phyloP scores from a whole-genome alignment of 2,797 vertebrate species.

The Fistularia commersonii region DNA sequence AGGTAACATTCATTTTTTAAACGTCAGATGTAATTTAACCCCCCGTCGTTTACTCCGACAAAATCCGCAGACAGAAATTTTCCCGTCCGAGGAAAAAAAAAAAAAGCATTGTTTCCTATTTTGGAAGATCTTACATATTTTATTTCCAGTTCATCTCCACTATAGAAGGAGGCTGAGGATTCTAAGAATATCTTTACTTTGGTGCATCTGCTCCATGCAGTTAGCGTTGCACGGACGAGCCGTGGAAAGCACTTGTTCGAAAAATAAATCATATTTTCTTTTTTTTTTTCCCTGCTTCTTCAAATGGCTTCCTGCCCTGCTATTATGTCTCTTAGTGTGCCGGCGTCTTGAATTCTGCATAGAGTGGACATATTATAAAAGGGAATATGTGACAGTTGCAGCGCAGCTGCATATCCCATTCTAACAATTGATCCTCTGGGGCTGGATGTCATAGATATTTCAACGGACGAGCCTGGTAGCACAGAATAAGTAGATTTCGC shows the following conservation, averaged over 20 bases:
- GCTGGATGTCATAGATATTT: constrained; percentile 15
- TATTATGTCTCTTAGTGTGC: background rate
- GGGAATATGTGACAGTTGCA: constrained; percentile 8
- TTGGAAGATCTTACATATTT: constrained; percentile 63
- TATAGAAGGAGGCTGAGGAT: constrained; percentile 42
- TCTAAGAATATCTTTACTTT: constrained; percentile 69
- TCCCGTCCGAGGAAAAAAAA: constrained; percentile 30
- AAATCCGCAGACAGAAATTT: constrained; percentile 27
- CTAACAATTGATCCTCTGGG: constrained; percentile 22
- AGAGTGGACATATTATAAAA: constrained; percentile 14
- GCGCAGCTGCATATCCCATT: constrained; percentile 7
- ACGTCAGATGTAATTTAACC: constrained; percentile 44
- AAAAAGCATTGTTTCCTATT: constrained; percentile 55
- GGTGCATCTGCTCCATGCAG: constrained; percentile 36
- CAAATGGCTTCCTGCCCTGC: constrained; percentile 27
- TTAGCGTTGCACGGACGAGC: constrained; percentile 34
- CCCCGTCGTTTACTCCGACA: constrained; percentile 50
- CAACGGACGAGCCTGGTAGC: constrained; percentile 12
- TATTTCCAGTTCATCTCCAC: constrained; percentile 53
- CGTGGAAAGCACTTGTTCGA: constrained; percentile 20
- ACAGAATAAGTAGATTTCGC: constrained; percentile 16
- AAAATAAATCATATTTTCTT: constrained; percentile 8
- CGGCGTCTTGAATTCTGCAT: constrained; percentile 10
- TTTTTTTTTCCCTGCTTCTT: constrained; percentile 20
- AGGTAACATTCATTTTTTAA: constrained; percentile 47